Evolutionary conservation across 2,113 vertebrate genomes (phyloP), one percentile per base, ranked within the genome.

Genomic region (Numenius arquata): DNA sequence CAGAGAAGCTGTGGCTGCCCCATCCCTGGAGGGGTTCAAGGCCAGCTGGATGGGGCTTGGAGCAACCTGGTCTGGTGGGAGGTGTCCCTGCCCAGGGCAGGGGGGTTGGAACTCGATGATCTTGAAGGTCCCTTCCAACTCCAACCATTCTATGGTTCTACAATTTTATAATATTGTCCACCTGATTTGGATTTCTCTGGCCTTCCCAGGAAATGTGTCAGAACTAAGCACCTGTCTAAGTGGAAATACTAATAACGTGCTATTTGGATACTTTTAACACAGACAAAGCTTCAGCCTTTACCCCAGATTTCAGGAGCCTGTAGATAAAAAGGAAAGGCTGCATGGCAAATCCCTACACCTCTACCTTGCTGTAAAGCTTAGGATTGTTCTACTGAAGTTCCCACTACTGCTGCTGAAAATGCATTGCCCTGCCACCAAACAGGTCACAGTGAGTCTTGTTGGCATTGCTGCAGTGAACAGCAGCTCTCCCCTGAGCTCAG

Each of bases 401-500:
- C 19, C 47, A 29, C 40, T 53, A 3, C 27, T 43, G 50, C 52
- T 50, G 3, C 48, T 68, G 75, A 25, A 52, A 52, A 36, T 36
- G 55, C n/a, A 26, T 38, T 59, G 48, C n/a, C 16, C 19, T 58
- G 38, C 38, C 70, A 53, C 38, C 36, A 56, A 17, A 6, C 0
- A 12, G 47, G 41, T 14, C 56, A 15, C 36, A 32, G 21, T 11
- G 26, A 12, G 8, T 58, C 11, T 3, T 36, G 12, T 70, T 19
- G 14, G 19, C 26, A 2, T 48, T 29, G 41, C 52, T 61, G 18
- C 20, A 14, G 66, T 23, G 79, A 53, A 32, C 45, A 47, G 23
- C 52, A 66, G 34, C 43, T 41, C 0, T 29, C 21, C n/a, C 1
- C 0, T 23, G 36, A 45, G 27, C 43, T 53, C 29, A 9, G n/a